Base-by-base conservation (phyloP, 2,113 vertebrate species). In the Nansenia antarctica region DNA sequence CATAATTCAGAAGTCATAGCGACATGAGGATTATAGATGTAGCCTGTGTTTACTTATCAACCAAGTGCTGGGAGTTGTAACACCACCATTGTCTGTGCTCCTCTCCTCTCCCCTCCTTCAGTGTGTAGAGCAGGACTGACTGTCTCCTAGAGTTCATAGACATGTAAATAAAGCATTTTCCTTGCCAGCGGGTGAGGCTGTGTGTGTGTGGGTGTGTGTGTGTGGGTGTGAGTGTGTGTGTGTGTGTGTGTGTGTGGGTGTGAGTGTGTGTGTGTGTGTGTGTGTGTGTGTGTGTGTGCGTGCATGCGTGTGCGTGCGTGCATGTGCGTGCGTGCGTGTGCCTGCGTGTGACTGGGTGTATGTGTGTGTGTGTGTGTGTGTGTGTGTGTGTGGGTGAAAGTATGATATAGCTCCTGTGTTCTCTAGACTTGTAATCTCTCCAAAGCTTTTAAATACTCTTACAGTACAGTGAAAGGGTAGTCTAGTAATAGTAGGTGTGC, bases 11-110 rank as follows among this genome's bases (percentile, higher is more conserved):
- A 92, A 90, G 83, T 81, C 85, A 76, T 86, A 86, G 80, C 79
- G 81, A 83, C 74, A 88, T 76, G 73, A 88, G 91, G 93, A 93
- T 94, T 92, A 93, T 85, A 30, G 39, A 87, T 86, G 87, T 90
- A 87, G 90, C 74, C 84, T 89, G 91, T 91, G 89, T 91, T 93
- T 91, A 94, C 91, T 93, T 90, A 91, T 91, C 89, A 89, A 88
- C 83, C 87, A 82, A 86, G 89, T 89, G 90, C 89, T 91, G 81
- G 90, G 88, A 92, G 90, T 91, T 92, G 90, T 86, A 89, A 88
- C 79, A 78, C 73, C 82, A 75, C 8, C n/a, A 49, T 30, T 58
- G 55, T 58, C 53, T 55, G 53, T 26, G 22, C 12, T 11, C 15
- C 55, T 58, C 14, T n/a, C 14, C 29, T 55, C 11, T 55, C 5